Evolutionary conservation across 2,797 vertebrate genomes (phyloP), one percentile per base, ranked within the genome.

Genomic region (Sebastes jordani): DNA sequence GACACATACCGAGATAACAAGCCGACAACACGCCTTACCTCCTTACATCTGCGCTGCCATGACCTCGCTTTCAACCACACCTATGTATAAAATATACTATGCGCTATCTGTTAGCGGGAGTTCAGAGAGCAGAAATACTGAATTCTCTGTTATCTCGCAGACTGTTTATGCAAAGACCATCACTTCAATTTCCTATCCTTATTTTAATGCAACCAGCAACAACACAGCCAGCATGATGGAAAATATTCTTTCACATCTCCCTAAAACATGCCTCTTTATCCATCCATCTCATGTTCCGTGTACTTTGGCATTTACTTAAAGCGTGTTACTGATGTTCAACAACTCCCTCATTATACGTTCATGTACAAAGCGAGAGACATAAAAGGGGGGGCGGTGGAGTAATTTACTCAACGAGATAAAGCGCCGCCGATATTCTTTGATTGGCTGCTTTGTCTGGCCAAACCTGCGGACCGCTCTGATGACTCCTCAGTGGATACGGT

Each of bases 381-480:
- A 49, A 88, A 86, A 81, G 54, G 4, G 42, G 16, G 29, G 78
- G 36, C 14, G 36, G 79, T 3, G 36, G 71, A 83, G 82, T 81
- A 63, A 81, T 86, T 91, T 78, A 68, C 74, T 73, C 46, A 6
- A 54, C 69, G 59, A 88, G 78, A 87, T 87, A 83, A 88, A 87
- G 76, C 34, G 8, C 25, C 11, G 49, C 25, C 13, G 74, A 87
- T 83, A 66, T 65, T 73, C 83, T 90, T 89, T 90, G 88, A 92
- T 88, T 89, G 76, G 69, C 60, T 61, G 72, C 84, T 89, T 84
- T 75, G 86, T 84, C 66, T 80, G 60, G 66, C 34, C 71, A 30
- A 85, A 83, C 74, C 64, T 68, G 60, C 11, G 2, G 30, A 74
- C 55, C 11, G 70, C 74, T 83, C 71, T 32, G 70, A 80, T 74